Base-by-base conservation (phyloP, 2,797 vertebrate species). In the Melanotaenia boesemani region DNA sequence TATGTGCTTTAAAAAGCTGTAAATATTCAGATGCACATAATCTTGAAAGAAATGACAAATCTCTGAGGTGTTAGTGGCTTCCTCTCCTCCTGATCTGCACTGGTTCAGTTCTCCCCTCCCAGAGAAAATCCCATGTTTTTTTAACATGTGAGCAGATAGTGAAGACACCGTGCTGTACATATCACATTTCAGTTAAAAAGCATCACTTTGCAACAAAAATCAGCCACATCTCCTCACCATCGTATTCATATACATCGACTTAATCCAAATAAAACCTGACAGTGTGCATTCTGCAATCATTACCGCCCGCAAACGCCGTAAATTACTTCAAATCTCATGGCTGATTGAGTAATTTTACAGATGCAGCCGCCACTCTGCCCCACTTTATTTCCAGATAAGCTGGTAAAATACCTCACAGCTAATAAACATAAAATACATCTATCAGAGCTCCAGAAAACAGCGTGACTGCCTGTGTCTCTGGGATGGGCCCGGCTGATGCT, bases 371-470 rank as follows among this genome's bases (percentile, higher is more conserved):
- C 81, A 63, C 87, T 63, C 66, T 72, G 85, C 68, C 69, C 80
- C 74, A 70, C 75, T 84, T 88, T 63, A 84, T 87, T 82, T 76
- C 61, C 76, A 81, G 86, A 92, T 90, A 91, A 91, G 83, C 86
- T 72, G 87, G 68, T 67, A 76, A 85, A 85, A 88, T 75, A 86
- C 61, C 82, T 84, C 83, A 67, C 76, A 81, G 83, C 87, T 89
- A 90, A 92, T 89, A 90, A 90, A 91, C 88, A 88, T 89, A 88
- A 88, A 89, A 84, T 75, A 79, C 81, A 86, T 90, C 86, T 83
- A 89, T 87, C 82, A 86, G 89, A 70, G 60, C 72, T 44, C 41
- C 79, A 80, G 81, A 88, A 86, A 87, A 83, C 83, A 66, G 81
- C 77, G 73, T 85, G 84, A 84, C 80, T 70, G 86, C 77, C 81